Evolutionary conservation across 2,797 vertebrate species (phyloP).

Genomic region (Melanotaenia parkinsoni): DNA sequence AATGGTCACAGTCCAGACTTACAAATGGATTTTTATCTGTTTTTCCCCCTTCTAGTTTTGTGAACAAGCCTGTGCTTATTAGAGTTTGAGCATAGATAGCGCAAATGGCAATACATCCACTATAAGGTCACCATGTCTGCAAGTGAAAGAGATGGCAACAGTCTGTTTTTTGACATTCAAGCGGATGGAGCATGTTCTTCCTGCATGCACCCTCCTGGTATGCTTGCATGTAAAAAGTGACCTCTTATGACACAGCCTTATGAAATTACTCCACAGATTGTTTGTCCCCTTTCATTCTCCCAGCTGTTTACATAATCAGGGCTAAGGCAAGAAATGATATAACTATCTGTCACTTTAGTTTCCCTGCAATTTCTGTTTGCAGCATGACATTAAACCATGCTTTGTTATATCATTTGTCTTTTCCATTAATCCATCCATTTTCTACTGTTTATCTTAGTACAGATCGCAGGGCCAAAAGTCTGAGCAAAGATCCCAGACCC

Average conservation of each 20-base stretch:
- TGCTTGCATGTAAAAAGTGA: constrained; percentile 68
- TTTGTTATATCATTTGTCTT: neutral
- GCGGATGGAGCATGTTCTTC: constrained; percentile 65
- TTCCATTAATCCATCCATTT: neutral
- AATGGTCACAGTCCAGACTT: constrained; percentile 80
- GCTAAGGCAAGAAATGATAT: constrained; percentile 4
- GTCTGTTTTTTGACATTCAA: constrained; percentile 81
- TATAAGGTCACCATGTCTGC: constrained; percentile 72
- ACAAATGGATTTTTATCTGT: constrained; percentile 83
- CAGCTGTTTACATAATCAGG: constrained; percentile 29
- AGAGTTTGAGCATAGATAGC: constrained; percentile 63
- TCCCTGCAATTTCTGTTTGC: neutral
- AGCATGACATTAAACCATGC: neutral
- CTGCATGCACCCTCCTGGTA: constrained; percentile 56
- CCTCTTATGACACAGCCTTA: constrained; percentile 32
- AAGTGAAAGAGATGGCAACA: constrained; percentile 69
- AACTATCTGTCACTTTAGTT: neutral
- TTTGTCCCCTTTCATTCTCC: constrained; percentile 13
- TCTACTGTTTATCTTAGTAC: neutral
- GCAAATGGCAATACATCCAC: constrained; percentile 78
- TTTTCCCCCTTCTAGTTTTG: constrained; percentile 25
- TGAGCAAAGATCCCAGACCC: no score
- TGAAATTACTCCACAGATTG: constrained; percentile 42
- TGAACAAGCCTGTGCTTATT: constrained; percentile 82
- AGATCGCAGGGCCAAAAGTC: neutral